Evolutionary conservation across 2,888 invertebrate species (phyloP).

Genomic region (Esperia sulphurella): DNA sequence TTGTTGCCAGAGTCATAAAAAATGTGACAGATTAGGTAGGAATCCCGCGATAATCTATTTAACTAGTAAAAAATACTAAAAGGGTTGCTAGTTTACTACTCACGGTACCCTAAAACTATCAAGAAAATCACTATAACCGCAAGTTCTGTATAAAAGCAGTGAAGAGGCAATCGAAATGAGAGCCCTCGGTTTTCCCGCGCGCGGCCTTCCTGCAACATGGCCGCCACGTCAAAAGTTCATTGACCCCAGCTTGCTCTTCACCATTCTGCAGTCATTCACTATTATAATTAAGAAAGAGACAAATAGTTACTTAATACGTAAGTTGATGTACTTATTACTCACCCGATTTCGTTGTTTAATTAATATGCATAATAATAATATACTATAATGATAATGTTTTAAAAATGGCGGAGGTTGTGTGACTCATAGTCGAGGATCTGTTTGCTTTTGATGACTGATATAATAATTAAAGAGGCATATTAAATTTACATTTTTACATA

Average conservation of each 20-base stretch:
- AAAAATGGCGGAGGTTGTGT: background rate
- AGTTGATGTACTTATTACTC: background rate
- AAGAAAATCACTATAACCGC: constrained; percentile 20
- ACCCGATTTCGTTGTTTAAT: background rate
- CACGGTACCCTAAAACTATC: background rate
- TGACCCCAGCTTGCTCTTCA: constrained; percentile 21
- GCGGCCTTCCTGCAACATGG: constrained; percentile 37
- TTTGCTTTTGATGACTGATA: background rate
- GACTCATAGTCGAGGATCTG: background rate
- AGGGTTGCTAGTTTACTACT: background rate
- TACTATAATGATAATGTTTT: background rate
- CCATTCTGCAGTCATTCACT: background rate
- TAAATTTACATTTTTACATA: background rate
- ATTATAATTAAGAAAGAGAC: background rate
- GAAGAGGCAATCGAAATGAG: constrained; percentile 58
- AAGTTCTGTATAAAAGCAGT: constrained; percentile 37
- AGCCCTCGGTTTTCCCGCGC: constrained; percentile 58
- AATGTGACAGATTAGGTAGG: constrained; percentile 10
- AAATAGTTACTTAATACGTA: background rate
- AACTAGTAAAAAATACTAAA: too few relatives aligned
- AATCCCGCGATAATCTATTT: too few relatives aligned
- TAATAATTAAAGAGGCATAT: background rate
- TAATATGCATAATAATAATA: too few relatives aligned
- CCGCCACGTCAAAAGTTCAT: constrained; percentile 45
- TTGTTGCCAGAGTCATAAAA: too few relatives aligned